A percentile compares a stretch with the other conserved stretches of the same genome.
These are phyloP conservation scores for Desoria tigrina DNA, from an alignment of 2,888 invertebrate genomes.

Conservation along the genomic window DNA sequence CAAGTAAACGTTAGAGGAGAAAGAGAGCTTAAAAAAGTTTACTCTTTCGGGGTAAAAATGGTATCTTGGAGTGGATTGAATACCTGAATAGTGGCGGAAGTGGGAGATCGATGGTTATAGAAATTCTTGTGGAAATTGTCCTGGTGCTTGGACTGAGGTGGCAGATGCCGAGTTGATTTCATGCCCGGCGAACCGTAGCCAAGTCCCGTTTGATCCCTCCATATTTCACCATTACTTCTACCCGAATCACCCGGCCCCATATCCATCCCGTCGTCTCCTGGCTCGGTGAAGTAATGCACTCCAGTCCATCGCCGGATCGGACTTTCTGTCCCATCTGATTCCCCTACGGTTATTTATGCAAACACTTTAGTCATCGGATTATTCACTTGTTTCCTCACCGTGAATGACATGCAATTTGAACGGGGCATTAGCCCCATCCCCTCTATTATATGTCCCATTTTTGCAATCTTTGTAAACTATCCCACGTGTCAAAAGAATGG, in stretches of 20 bases:
- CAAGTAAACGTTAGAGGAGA: no score
- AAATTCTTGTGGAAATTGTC: conserved; percentile 57
- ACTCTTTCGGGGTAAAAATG: no score
- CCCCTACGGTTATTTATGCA: conserved; percentile 16
- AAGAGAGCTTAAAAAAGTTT: no score
- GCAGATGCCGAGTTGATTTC: conserved; percentile 76
- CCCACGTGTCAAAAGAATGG: no score
- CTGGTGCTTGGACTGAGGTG: conserved; percentile 55
- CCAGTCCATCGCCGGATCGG: conserved; percentile 65
- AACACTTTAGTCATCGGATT: conserved; percentile 1
- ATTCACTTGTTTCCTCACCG: not conserved
- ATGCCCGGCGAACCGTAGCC: conserved; percentile 66
- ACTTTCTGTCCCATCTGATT: conserved; percentile 66
- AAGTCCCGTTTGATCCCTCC: conserved; percentile 46
- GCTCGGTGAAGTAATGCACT: conserved; percentile 76
- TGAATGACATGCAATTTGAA: not conserved
- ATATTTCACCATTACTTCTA: conserved; percentile 50
- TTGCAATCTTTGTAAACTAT: no score
- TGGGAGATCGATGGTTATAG: conserved; percentile 65
- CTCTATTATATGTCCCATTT: no score
- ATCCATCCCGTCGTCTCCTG: conserved; percentile 61
- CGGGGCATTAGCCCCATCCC: not conserved
- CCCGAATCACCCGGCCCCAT: conserved; percentile 40
- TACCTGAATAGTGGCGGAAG: conserved; percentile 66
- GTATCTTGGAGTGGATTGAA: no score